Conservation (phyloP, 1,140 invertebrate species). For the Zaprionus ghesquierei region DNA sequence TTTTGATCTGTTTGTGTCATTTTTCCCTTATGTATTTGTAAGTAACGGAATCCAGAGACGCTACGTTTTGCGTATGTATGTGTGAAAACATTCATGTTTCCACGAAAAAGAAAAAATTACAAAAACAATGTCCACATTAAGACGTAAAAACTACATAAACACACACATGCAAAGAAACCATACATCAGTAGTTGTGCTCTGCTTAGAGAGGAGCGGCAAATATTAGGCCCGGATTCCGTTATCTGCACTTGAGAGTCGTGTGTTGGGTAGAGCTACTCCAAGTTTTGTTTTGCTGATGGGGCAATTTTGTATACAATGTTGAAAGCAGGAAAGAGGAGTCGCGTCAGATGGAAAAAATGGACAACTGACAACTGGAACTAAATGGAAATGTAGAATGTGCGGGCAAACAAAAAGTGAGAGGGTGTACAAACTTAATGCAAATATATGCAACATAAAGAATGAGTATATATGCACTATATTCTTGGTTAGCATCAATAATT, state of each 20-base stretch:
- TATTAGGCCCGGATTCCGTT: conserved; percentile 1
- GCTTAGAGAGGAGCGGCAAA: background rate
- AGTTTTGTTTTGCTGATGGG: conserved; percentile 2
- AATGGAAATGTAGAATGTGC: too few species aligned
- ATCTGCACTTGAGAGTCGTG: background rate
- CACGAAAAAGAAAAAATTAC: background rate
- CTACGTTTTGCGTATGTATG: background rate
- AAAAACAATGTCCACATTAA: background rate
- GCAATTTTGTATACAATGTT: background rate
- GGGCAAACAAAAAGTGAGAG: too few species aligned
- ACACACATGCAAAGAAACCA: background rate
- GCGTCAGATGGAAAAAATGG: too few species aligned
- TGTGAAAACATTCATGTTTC: background rate
- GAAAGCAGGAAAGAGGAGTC: background rate
- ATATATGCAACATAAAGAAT: too few species aligned
- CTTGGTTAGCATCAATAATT: too few species aligned
- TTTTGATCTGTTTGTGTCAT: background rate
- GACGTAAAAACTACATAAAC: background rate
- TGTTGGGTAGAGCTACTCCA: background rate
- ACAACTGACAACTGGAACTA: too few species aligned
- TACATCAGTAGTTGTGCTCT: background rate
- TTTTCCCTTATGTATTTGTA: background rate
- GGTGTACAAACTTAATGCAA: too few species aligned
- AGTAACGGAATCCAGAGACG: background rate
- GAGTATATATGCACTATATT: too few species aligned